These are phyloP conservation scores for Carpatolechia fugitivella DNA, from an alignment of 2,888 invertebrate species.

Conservation along the genomic window DNA sequence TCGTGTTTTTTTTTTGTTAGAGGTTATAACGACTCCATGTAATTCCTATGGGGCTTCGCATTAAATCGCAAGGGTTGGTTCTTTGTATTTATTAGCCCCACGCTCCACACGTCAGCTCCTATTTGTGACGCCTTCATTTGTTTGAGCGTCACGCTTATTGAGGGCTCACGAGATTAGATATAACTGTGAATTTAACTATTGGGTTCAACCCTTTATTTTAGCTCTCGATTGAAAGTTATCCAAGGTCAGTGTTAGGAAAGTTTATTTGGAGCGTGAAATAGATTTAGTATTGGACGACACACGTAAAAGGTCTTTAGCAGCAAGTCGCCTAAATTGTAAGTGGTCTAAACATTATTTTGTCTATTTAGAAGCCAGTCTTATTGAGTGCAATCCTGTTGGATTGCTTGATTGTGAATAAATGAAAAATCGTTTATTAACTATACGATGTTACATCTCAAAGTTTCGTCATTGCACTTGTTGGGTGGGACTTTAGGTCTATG, in stretches of 20 bases:
- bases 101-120: background rate
- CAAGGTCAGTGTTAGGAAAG: background rate
- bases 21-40: slow-evolving; percentile 38
- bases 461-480: no score
- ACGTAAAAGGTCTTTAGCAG: no score
- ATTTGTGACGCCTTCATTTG: background rate
- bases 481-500: no score
- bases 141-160: background rate
- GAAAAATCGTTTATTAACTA: no score
- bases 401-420: no score
- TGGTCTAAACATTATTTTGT: no score
- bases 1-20: background rate
- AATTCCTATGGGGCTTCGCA: slow-evolving; percentile 29
- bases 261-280: no score
- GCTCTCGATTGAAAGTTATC: background rate
- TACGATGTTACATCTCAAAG: no score
- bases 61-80: slow-evolving; percentile 53
- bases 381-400: no score
- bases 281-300: no score
- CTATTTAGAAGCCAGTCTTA: no score
- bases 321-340: no score
- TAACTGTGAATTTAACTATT: background rate
- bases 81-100: slow-evolving; percentile 27
- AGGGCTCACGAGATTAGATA: slow-evolving; percentile 3
- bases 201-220: background rate